Evolutionary conservation across 2,797 vertebrate species (phyloP).

Genomic region (Etheostoma perlongum): DNA sequence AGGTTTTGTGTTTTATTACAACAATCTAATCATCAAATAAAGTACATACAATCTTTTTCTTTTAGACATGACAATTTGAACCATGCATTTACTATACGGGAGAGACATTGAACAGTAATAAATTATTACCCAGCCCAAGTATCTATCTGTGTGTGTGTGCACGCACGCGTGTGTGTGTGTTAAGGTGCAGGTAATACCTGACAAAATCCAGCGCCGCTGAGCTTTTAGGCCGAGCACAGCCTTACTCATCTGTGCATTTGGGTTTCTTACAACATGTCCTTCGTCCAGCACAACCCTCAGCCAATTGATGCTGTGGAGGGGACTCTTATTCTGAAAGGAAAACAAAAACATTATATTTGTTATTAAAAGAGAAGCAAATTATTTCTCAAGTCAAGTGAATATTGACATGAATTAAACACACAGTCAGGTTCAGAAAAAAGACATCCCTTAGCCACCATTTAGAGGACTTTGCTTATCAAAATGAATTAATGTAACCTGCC

Average conservation of each 20-base stretch:
- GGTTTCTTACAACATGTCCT: conserved; percentile 92
- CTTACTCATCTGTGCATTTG: conserved; percentile 92
- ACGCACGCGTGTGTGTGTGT: not conserved
- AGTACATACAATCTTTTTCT: not conserved
- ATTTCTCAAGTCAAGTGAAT: not conserved
- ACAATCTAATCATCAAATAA: not conserved
- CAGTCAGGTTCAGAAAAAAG: not conserved
- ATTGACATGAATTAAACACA: not conserved
- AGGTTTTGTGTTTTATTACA: no score
- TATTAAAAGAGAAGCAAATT: not conserved
- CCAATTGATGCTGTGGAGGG: conserved; percentile 90
- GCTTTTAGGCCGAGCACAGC: conserved; percentile 88
- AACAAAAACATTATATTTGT: not conserved
- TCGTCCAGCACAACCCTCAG: conserved; percentile 93
- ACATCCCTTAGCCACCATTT: not conserved
- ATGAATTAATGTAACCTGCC: not conserved
- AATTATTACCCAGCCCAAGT: fast-evolving
- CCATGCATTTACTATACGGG: not conserved
- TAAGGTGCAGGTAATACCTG: conserved; percentile 77
- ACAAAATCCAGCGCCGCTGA: conserved; percentile 91
- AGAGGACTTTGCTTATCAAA: not conserved
- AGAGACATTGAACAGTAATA: not conserved
- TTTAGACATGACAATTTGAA: not conserved
- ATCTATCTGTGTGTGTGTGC: not conserved
- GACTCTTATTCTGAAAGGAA: conserved; percentile 86